Evolutionary conservation across 2,888 invertebrate genomes (phyloP).

Genomic region (Sarcophaga carnaria): DNA sequence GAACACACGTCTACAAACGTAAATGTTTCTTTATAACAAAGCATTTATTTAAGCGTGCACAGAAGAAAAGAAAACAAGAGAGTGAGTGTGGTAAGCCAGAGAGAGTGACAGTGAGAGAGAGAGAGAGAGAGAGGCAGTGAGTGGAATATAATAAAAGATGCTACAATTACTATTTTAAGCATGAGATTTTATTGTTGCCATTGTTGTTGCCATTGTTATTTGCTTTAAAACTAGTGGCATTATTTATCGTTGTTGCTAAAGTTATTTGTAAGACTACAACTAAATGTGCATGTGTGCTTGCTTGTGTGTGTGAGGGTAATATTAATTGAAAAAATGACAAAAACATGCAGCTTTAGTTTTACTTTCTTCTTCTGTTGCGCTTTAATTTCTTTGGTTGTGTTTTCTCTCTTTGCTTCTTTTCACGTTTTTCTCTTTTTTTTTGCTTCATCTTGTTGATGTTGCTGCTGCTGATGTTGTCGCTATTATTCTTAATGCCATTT

Average conservation of each 20-base stretch:
- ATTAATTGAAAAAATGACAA: conserved; percentile 69
- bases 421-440: conserved; percentile 12
- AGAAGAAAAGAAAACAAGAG: neutral
- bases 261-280: conserved; percentile 33
- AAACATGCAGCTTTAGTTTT: conserved; percentile 43
- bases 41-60: neutral
- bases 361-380: conserved; percentile 12
- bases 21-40: conserved; percentile 9
- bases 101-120: neutral
- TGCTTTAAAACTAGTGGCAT: conserved; percentile 12
- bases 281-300: neutral
- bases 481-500: conserved; percentile 25
- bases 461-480: conserved; percentile 37
- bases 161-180: neutral
- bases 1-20: conserved; percentile 5
- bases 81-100: neutral
- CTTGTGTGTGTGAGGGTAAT: conserved; percentile 46
- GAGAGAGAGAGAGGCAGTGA: neutral
- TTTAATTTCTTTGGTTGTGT: neutral
- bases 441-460: conserved; percentile 32
- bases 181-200: neutral
- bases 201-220: conserved; percentile 1
- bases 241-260: conserved; percentile 49
- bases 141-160: neutral
- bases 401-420: neutral